Base-by-base conservation (phyloP, 2,888 invertebrate species). In the Isotomurus palustris region DNA sequence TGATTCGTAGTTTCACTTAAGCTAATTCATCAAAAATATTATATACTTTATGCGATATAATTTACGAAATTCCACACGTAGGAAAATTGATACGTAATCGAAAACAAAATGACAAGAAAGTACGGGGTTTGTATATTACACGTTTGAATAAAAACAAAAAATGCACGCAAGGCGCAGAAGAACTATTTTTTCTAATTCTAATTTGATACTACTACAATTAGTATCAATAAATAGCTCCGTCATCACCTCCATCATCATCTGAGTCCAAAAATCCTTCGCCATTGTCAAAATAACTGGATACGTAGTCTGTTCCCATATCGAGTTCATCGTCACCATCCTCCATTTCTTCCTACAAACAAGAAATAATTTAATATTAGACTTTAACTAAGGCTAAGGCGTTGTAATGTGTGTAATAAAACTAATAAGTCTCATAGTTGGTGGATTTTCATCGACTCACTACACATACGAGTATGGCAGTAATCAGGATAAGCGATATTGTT, bases 241-340 rank as follows among this genome's bases (percentile, higher is more conserved):
- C 70, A 25, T 69, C 71, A 8, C 67, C 62, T 66, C 71, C 75
- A 32, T 76, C 76, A 49, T 74, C 77, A 56, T 79, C 79, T 32
- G 78, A 74, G 41, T 76, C 75, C 8, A 76, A 61, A 72, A 82
- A 81, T 58, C 78, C 81, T n/a, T 82, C 78, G 51, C 78, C 79
- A 54, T 73, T 72, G 53, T 73, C 73, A 56, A 73, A 73, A 54
- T 72, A 72, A 24, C 64, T 66, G 24, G 64, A 55, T 19, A 60
- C 61, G 54, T 73, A 73, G 43, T 73, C 73, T 10, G 72, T 73
- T 8, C 72, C 73, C 44, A 81, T 80, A 52, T 81, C 81, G 45
- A 80, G 77, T 19, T 76, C 73, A 47, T 80, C 74, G 71, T 83
- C 84, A 65, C 82, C 80, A 47, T 78, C 77, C 70, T 82, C 83